Evolutionary conservation across 2,888 invertebrate species (phyloP).

Genomic region (Pristionchus japonicus): DNA sequence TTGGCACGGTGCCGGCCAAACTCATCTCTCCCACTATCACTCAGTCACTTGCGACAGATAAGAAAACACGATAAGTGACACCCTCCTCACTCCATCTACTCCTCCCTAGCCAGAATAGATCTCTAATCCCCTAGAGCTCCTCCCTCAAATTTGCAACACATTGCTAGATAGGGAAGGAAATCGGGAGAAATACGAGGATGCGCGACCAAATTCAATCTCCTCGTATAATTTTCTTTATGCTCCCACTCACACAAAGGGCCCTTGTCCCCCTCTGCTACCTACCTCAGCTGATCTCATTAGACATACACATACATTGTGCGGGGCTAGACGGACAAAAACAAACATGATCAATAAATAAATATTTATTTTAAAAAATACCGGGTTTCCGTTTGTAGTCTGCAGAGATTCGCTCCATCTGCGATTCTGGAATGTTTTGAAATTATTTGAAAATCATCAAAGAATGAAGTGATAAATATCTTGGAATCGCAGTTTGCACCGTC

Average conservation of each 20-base stretch:
- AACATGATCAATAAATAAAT: neutral
- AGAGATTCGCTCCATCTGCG: constrained; percentile 44
- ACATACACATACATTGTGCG: neutral
- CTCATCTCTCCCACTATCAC: neutral
- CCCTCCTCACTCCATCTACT: neutral
- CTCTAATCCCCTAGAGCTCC: neutral
- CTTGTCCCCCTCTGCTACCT: neutral
- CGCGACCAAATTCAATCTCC: constrained; percentile 1
- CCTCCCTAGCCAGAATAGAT: neutral
- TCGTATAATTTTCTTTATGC: neutral
- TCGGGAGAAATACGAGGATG: neutral
- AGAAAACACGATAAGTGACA: neutral
- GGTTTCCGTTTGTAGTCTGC: constrained; percentile 14
- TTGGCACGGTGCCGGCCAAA: neutral
- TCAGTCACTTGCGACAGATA: neutral
- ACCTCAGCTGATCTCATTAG: neutral
- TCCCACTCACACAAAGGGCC: neutral
- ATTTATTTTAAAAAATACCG: neutral
- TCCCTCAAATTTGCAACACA: neutral
- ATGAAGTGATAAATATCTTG: neutral
- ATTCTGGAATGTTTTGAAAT: constrained; percentile 8
- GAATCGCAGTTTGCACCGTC: neutral
- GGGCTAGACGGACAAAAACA: neutral
- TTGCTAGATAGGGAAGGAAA: neutral
- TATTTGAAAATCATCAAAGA: neutral